Base-by-base conservation (phyloP, 2,797 vertebrate species). In the Sternarchorhynchus goeldii region DNA sequence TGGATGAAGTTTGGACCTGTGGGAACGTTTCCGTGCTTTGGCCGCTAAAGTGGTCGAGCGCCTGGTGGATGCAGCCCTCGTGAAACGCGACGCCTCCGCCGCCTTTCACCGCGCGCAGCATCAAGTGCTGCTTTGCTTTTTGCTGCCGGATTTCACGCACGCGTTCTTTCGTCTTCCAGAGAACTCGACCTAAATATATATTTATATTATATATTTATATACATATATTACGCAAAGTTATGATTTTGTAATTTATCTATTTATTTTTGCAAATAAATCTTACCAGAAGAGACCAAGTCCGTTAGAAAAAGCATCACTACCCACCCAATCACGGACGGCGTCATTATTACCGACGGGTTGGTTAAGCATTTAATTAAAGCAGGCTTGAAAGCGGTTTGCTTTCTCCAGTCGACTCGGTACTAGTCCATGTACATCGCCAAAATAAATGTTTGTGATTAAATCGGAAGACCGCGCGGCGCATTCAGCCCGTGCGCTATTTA, bases 21-120 rank as follows among this genome's bases (percentile, higher is more conserved):
- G 88, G 81, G 78, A 95, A 93, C 2, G 88, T 90, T 3, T 81
- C 50, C 0, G 7, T 5, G 12, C 89, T 86, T 0, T 88, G 88
- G 0, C 82, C 18, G 58, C 93, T 90, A 73, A 95, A 96, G 86
- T 95, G 95, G 81, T 96, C 89, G 76, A 96, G 91, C 0, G 82
- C 90, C 81, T 96, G 95, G 1, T 82, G 71, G 20, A 92, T 78
- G 20, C 20, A 16, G 14, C 88, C 90, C 71, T 88, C 82, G 64
- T 70, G 88, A 31, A 89, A 83, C 1, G 78, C 83, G 3, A 32
- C 73, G 25, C 78, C 34, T 4, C 4, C 34, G 2, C 34, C 6
- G 41, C 0, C 6, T 2, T 10, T 10, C 41, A 6, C 6, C 2
- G 58, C 34, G 2, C 34, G 69, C 1, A 18, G 50, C 79, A 83